A percentile compares a stretch with the other conserved stretches of the same genome.
These are phyloP conservation scores for Drosophila subobscura DNA, from an alignment of 1,140 invertebrate genomes.

Conservation along the genomic window DNA sequence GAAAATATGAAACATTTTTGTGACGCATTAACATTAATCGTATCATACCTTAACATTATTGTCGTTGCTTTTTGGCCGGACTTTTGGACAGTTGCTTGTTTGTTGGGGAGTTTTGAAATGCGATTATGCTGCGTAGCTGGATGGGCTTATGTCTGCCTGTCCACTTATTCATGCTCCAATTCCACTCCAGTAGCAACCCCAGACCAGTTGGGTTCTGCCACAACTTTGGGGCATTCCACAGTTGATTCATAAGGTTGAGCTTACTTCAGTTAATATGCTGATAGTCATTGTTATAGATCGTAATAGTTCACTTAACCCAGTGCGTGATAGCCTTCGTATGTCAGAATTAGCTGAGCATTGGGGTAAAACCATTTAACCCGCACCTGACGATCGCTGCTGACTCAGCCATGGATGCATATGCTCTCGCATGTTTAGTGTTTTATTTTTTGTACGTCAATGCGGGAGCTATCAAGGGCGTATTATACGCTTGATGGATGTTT, in stretches of 20 bases:
- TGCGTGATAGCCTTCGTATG: conserved; percentile 63
- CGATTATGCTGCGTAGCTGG: conserved; percentile 10
- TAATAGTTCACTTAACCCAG: conserved; percentile 52
- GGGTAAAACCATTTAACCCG: conserved; percentile 54
- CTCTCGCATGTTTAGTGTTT: conserved; percentile 11
- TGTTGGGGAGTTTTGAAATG: conserved; percentile 18
- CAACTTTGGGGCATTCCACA: conserved; percentile 21
- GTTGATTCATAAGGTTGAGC: conserved; percentile 60
- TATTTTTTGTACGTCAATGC: conserved; percentile 26
- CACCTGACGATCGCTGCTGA: conserved; percentile 21
- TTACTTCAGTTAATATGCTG: conserved; percentile 26
- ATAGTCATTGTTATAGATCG: conserved; percentile 41
- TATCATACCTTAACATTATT: not conserved
- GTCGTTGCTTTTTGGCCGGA: not conserved
- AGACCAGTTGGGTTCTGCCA: conserved; percentile 32
- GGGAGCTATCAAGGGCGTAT: conserved; percentile 57
- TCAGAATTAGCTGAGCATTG: conserved; percentile 51
- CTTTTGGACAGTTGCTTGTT: not conserved
- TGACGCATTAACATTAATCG: conserved; percentile 29
- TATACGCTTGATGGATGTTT: conserved; percentile 41
- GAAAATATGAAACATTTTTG: conserved; percentile 3
- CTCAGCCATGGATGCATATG: conserved; percentile 27
- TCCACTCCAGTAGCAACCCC: conserved; percentile 18
- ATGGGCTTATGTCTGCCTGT: conserved; percentile 15
- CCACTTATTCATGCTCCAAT: conserved; percentile 74